A percentile compares a stretch with the other conserved stretches of the same genome.
phyloP scores from a whole-genome alignment of 2,113 vertebrate genomes.

The Tupaia chinensis region DNA sequence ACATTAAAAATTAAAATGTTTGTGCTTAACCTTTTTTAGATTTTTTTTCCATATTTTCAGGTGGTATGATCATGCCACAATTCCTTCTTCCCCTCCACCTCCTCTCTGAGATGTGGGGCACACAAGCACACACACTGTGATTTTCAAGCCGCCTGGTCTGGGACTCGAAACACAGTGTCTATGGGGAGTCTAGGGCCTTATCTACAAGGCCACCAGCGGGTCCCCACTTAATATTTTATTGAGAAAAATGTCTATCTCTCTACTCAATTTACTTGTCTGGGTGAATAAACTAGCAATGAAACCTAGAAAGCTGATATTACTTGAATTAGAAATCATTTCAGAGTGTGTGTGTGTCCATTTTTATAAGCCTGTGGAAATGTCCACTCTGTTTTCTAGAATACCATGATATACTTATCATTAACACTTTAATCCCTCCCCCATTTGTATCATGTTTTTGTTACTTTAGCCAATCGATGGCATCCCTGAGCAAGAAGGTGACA shows the following conservation, averaged over 20 bases:
- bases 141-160: no score
- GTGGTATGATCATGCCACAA: no score
- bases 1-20: neutral
- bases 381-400: neutral
- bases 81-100: no score
- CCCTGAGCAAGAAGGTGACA: neutral
- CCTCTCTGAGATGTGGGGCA: no score
- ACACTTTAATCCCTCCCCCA: neutral
- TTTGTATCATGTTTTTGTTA: neutral
- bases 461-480: neutral
- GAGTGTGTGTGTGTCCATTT: neutral
- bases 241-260: neutral
- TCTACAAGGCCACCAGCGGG: no score
- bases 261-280: conserved; percentile 12
- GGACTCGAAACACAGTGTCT: no score
- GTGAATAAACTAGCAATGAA: neutral
- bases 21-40: no score
- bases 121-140: no score
- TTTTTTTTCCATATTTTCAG: no score
- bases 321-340: conserved; percentile 44
- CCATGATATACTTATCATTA: neutral
- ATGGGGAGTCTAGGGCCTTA: no score
- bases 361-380: neutral
- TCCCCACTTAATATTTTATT: neutral
- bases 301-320: neutral